Conservation (phyloP, 2,888 invertebrate genomes). For the Cordilura impudica region DNA sequence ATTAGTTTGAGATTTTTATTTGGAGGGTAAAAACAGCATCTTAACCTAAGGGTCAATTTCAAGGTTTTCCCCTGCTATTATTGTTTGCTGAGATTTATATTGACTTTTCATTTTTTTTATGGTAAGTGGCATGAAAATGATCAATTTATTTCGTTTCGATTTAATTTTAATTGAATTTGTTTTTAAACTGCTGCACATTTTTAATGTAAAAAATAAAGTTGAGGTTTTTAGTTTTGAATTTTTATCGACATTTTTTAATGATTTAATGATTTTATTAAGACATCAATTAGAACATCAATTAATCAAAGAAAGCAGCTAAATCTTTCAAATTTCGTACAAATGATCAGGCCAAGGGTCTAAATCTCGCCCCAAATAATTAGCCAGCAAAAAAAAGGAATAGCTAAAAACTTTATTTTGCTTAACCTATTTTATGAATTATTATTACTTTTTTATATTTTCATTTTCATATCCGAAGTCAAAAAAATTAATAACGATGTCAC, state of each 20-base stretch:
- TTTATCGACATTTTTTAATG: not conserved
- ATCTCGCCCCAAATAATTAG: too few species aligned
- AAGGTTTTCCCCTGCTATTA: conserved; percentile 8
- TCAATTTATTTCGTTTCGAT: conserved; percentile 50
- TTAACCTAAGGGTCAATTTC: conserved; percentile 42
- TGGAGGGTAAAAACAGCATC: conserved; percentile 13
- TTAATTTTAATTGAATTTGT: conserved; percentile 24
- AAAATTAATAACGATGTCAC: too few species aligned
- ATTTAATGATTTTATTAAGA: too few species aligned
- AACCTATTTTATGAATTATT: too few species aligned
- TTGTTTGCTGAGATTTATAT: conserved; percentile 22
- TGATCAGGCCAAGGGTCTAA: too few species aligned
- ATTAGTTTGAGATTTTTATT: conserved; percentile 25
- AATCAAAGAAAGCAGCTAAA: too few species aligned
- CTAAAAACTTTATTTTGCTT: too few species aligned
- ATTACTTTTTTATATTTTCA: too few species aligned
- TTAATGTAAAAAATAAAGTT: conserved; percentile 29
- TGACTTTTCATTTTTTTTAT: conserved; percentile 10
- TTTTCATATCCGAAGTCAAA: too few species aligned
- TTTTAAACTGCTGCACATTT: conserved; percentile 12
- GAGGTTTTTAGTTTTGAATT: not conserved
- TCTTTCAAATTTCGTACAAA: too few species aligned
- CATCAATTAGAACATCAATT: too few species aligned
- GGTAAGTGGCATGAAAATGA: conserved; percentile 58
- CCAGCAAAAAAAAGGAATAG: too few species aligned